Conservation (phyloP, 2,888 invertebrate genomes). For the Panorpa germanica region DNA sequence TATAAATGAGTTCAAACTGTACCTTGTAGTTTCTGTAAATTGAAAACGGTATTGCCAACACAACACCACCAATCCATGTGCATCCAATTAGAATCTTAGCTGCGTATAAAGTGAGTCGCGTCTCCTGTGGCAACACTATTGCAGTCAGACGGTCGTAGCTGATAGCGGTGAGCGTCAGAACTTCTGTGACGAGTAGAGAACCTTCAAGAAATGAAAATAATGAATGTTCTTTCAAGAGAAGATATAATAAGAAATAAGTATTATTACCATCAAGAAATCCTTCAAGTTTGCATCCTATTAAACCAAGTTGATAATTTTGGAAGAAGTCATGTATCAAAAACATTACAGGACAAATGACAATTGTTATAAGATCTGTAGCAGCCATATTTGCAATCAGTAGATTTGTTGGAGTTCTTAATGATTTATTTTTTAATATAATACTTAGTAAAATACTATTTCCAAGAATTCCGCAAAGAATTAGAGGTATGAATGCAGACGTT, state of each 20-base stretch:
- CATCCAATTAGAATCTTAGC: slow-evolving; percentile 42
- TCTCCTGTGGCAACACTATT: slow-evolving; percentile 52
- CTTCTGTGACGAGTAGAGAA: slow-evolving; percentile 51
- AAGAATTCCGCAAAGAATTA: slow-evolving; percentile 43
- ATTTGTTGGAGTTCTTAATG: slow-evolving; percentile 50
- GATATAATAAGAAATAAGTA: slow-evolving; percentile 3
- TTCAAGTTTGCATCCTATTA: slow-evolving; percentile 56
- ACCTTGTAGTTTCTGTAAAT: slow-evolving; percentile 42
- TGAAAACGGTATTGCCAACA: slow-evolving; percentile 43
- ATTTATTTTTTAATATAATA: slow-evolving; percentile 37
- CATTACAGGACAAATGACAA: slow-evolving; percentile 55
- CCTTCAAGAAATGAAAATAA: slow-evolving; percentile 25
- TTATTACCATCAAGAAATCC: slow-evolving; percentile 51
- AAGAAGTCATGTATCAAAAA: slow-evolving; percentile 55
- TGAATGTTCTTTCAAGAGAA: slow-evolving; percentile 3
- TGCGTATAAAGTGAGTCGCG: slow-evolving; percentile 40
- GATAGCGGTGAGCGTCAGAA: slow-evolving; percentile 57
- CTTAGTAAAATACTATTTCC: slow-evolving; percentile 45
- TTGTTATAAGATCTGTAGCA: slow-evolving; percentile 41
- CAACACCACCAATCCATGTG: slow-evolving; percentile 46
- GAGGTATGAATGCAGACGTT: slow-evolving; percentile 32
- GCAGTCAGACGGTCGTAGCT: slow-evolving; percentile 71
- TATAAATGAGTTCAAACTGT: slow-evolving; percentile 13
- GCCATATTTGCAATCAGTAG: slow-evolving; percentile 58
- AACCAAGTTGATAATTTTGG: slow-evolving; percentile 57